Evolutionary conservation across 1,140 invertebrate genomes (phyloP).

Genomic region (Sesamia nonagrioides): DNA sequence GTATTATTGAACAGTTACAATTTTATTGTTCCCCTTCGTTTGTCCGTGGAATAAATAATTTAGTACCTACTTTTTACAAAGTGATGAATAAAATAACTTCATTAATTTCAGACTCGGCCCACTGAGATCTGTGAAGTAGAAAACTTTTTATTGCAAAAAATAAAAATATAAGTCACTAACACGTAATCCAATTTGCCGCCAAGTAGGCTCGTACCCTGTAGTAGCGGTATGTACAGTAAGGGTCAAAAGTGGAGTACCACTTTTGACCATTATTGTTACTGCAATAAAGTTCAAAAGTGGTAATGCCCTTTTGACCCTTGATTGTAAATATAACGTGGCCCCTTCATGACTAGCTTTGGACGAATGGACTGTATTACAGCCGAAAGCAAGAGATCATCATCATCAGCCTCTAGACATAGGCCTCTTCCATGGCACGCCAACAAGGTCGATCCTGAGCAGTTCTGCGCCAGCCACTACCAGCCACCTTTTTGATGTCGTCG

Average conservation of each 20-base stretch:
- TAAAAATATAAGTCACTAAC: not conserved
- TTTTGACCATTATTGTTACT: too few relatives aligned
- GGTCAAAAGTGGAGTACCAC: too few relatives aligned
- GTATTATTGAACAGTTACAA: not conserved
- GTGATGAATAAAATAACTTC: not conserved
- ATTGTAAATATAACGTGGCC: not conserved
- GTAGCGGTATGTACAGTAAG: too few relatives aligned
- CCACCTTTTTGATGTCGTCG: too few relatives aligned
- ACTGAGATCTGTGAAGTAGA: not conserved
- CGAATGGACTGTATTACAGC: not conserved
- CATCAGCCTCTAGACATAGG: too few relatives aligned
- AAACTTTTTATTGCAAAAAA: slow-evolving; percentile 4
- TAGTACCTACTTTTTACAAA: not conserved
- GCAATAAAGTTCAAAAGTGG: too few relatives aligned
- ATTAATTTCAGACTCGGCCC: not conserved
- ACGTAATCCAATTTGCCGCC: slow-evolving; percentile 5
- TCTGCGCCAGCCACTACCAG: too few relatives aligned
- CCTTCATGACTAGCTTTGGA: not conserved
- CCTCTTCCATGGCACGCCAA: too few relatives aligned
- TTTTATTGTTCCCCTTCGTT: not conserved
- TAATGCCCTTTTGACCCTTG: too few relatives aligned
- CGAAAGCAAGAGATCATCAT: too few relatives aligned
- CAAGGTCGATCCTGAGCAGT: too few relatives aligned
- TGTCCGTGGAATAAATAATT: not conserved
- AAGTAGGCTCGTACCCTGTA: not conserved